A percentile compares a stretch with the other conserved stretches of the same genome.
phyloP scores from a whole-genome alignment of 2,797 vertebrate genomes.

The Pseudomugil tenellus region DNA sequence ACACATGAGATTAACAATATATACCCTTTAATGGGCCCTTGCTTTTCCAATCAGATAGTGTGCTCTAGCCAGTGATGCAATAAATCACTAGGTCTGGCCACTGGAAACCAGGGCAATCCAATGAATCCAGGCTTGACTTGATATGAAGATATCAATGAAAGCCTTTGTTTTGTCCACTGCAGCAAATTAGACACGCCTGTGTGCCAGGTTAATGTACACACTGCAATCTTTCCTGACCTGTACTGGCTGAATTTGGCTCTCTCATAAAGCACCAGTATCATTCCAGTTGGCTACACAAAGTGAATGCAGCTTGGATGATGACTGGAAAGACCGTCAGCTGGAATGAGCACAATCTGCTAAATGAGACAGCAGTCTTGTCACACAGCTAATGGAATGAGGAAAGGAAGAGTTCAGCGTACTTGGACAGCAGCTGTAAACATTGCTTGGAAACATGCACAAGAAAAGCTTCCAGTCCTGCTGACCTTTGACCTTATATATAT shows the following conservation, averaged over 20 bases:
- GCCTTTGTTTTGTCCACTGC: conserved; percentile 75
- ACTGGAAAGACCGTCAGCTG: conserved; percentile 49
- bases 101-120: conserved; percentile 56
- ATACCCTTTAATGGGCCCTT: conserved; percentile 71
- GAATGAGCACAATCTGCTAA: conserved; percentile 67
- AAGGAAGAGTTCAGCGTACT: conserved; percentile 17
- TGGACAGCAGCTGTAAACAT: conserved; percentile 55
- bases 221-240: conserved; percentile 68
- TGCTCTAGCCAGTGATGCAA: conserved; percentile 60
- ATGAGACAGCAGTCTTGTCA: conserved; percentile 57
- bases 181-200: conserved; percentile 74
- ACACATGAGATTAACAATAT: conserved; percentile 81
- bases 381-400: conserved; percentile 29
- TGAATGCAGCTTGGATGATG: conserved; percentile 57
- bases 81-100: conserved; percentile 74
- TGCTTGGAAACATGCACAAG: conserved; percentile 27
- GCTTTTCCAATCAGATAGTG: conserved; percentile 72
- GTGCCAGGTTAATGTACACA: conserved; percentile 70
- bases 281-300: conserved; percentile 56
- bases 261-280: conserved; percentile 70
- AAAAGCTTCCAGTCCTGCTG: conserved; percentile 54
- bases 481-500: conserved; percentile 75
- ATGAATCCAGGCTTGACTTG: conserved; percentile 62
- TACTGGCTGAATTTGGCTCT: conserved; percentile 60
- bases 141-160: conserved; percentile 78